Percentiles rank a stretch among this genome's conserved stretches.
phyloP scores from a whole-genome alignment of 2,888 invertebrate species.

The Zele albiditarsus region DNA sequence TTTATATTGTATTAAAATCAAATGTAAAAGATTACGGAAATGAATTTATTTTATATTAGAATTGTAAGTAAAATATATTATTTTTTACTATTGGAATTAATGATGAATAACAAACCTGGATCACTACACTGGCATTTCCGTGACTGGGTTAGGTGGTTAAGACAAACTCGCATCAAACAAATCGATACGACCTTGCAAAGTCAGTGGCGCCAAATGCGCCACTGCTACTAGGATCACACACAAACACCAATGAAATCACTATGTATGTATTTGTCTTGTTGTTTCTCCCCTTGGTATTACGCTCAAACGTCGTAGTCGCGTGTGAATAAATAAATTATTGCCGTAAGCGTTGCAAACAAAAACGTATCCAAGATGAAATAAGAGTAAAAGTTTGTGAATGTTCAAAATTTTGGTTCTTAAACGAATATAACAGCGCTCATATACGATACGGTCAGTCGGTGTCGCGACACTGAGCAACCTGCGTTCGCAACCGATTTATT shows the following conservation, averaged over 20 bases:
- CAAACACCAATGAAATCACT: neutral
- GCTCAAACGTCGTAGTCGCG: neutral
- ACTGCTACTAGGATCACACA: neutral
- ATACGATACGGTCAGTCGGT: conserved; percentile 57
- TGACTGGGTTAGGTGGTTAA: neutral
- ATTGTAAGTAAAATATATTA: neutral
- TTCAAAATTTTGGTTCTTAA: neutral
- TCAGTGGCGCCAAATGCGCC: neutral
- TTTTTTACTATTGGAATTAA: neutral
- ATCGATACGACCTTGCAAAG: conserved; percentile 9
- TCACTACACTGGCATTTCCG: neutral
- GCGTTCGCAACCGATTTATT: conserved; percentile 59
- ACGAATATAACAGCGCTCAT: neutral
- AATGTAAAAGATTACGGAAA: neutral
- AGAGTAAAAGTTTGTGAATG: too few relatives aligned
- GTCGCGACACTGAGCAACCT: conserved; percentile 58
- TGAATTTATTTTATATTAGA: neutral
- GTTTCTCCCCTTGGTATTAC: neutral
- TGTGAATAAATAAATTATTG: neutral
- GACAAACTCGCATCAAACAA: conserved; percentile 1
- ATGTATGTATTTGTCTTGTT: neutral
- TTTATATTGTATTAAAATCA: neutral
- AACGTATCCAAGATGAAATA: neutral
- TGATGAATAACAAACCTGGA: conserved; percentile 18
- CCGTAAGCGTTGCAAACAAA: neutral